Evolutionary conservation across 1,140 invertebrate genomes (phyloP).

Genomic region (Nasonia longicornis): DNA sequence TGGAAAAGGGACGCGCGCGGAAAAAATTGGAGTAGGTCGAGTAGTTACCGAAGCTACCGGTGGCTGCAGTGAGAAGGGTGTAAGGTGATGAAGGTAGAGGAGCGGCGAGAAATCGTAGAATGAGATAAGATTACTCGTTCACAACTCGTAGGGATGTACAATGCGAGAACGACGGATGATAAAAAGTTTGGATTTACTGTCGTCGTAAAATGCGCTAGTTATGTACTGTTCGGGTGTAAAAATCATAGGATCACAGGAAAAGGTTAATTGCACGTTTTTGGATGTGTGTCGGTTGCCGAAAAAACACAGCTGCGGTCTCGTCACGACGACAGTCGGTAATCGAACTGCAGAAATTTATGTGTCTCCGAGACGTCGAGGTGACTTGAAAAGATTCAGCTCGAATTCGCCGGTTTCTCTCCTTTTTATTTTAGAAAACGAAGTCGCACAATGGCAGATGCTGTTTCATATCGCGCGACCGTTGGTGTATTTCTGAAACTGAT

Average conservation of each 20-base stretch:
- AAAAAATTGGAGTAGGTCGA: slow-evolving; percentile 16
- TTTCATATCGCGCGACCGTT: slow-evolving; percentile 28
- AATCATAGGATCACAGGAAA: too few relatives aligned
- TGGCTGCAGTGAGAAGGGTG: neutral
- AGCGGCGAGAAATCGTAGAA: neutral
- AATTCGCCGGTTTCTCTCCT: slow-evolving; percentile 21
- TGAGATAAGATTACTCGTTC: slow-evolving; percentile 11
- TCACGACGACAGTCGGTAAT: neutral
- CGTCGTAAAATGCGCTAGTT: too few relatives aligned
- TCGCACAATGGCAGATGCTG: slow-evolving; percentile 35
- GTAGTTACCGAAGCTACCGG: neutral
- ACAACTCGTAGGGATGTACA: too few relatives aligned
- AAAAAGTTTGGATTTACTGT: neutral
- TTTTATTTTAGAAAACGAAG: neutral
- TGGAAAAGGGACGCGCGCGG: slow-evolving; percentile 4
- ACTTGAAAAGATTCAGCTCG: slow-evolving; percentile 38
- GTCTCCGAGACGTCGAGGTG: neutral
- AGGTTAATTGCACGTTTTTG: neutral
- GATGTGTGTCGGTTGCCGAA: neutral
- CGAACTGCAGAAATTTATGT: slow-evolving; percentile 30
- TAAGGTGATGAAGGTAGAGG: neutral
- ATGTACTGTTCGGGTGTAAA: too few relatives aligned
- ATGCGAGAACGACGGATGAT: too few relatives aligned
- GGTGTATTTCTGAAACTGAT: slow-evolving; percentile 38
- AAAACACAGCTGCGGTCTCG: neutral